Evolutionary conservation across 1,140 invertebrate genomes (phyloP).

Genomic region (Ostrea denselamellosa): DNA sequence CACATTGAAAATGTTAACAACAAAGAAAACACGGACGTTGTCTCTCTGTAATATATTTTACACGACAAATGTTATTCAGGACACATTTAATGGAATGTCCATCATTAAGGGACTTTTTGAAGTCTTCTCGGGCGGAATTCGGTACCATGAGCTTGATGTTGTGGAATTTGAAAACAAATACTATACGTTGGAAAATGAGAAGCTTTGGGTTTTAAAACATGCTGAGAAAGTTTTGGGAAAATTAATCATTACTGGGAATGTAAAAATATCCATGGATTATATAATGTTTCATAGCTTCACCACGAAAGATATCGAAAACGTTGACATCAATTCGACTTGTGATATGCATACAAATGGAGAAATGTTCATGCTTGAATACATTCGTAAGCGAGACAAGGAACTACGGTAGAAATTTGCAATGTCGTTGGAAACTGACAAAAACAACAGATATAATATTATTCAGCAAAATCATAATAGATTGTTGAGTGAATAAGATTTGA

Average conservation of each 20-base stretch:
- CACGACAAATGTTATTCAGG: background rate
- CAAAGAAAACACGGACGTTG: background rate
- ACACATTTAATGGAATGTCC: background rate
- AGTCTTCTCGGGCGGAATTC: background rate
- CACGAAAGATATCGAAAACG: background rate
- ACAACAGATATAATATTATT: too few relatives aligned
- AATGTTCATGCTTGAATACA: background rate
- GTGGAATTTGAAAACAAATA: background rate
- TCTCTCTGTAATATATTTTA: background rate
- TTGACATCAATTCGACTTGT: background rate
- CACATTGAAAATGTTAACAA: background rate
- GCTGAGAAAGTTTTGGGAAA: background rate
- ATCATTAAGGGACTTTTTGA: background rate
- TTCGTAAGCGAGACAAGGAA: background rate
- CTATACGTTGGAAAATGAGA: background rate
- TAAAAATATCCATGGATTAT: background rate
- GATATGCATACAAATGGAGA: background rate
- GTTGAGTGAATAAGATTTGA: too few relatives aligned
- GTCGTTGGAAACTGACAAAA: too few relatives aligned
- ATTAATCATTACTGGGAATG: background rate
- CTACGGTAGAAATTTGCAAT: too few relatives aligned
- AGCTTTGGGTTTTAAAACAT: background rate
- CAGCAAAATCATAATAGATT: too few relatives aligned
- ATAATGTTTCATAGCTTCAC: slow-evolving; percentile 18
- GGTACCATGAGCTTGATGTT: background rate